Conservation (phyloP, 2,113 vertebrate species). For the Perca schrenkii region DNA sequence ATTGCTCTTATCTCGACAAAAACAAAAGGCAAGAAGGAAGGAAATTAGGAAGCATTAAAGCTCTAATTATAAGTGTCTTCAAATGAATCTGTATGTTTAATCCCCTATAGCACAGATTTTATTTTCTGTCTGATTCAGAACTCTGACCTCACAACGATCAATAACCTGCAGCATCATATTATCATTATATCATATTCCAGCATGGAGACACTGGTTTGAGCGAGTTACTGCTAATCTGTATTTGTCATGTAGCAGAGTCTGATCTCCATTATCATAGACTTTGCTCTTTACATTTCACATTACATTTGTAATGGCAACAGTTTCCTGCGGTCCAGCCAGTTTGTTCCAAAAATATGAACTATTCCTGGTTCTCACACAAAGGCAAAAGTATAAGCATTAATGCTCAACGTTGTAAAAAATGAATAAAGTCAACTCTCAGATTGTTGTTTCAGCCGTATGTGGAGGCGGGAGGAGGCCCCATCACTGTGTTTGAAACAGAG, state of each 20-base stretch:
- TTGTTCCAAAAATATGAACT: constrained; percentile 14
- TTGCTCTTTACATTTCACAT: neutral
- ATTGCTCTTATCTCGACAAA: neutral
- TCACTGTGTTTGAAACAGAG: constrained; percentile 57
- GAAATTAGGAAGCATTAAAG: neutral
- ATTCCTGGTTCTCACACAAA: neutral
- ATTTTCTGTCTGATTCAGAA: constrained; percentile 7
- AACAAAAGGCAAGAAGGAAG: neutral
- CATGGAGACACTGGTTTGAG: constrained; percentile 14
- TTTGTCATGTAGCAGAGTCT: constrained; percentile 11
- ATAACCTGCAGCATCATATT: constrained; percentile 37
- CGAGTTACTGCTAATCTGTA: constrained; percentile 8
- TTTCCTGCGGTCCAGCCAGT: neutral
- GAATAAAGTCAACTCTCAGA: constrained; percentile 41
- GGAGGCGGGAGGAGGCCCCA: constrained; percentile 66
- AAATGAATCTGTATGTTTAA: neutral
- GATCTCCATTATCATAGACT: constrained; percentile 2
- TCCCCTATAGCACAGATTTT: neutral
- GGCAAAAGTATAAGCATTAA: constrained; percentile 8
- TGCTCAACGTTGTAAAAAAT: constrained; percentile 31
- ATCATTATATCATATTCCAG: constrained; percentile 21
- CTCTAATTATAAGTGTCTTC: neutral
- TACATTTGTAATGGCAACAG: neutral
- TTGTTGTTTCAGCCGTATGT: constrained; percentile 73
- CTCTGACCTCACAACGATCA: constrained; percentile 43